phyloP scores from a whole-genome alignment of 1,140 invertebrate species.

The Halesus radiatus region DNA sequence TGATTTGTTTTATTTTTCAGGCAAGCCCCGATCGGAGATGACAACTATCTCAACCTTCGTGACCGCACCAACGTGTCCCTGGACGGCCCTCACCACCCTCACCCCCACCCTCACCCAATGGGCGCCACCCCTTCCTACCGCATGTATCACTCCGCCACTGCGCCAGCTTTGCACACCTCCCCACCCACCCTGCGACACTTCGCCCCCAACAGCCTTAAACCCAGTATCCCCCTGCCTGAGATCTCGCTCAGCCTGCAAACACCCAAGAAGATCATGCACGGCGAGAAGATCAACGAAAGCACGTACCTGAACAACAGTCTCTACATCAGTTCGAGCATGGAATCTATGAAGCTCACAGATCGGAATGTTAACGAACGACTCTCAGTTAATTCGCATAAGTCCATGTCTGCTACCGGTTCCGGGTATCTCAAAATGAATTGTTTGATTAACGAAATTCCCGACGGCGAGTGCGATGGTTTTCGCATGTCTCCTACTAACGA shows the following conservation, averaged over 20 bases:
- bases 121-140: not conserved
- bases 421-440: constrained; percentile 68
- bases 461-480: constrained; percentile 45
- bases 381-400: constrained; percentile 64
- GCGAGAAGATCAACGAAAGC: constrained; percentile 1
- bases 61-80: constrained; percentile 46
- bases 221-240: not conserved
- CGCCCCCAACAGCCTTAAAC: not conserved
- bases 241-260: not conserved
- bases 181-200: constrained; percentile 36
- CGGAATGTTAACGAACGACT: constrained; percentile 63
- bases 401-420: constrained; percentile 62
- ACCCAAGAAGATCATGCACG: constrained; percentile 1
- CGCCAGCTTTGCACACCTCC: constrained; percentile 55
- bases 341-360: constrained; percentile 62
- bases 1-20: constrained; percentile 65
- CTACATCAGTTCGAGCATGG: constrained; percentile 64
- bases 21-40: constrained; percentile 89
- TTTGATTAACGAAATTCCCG: constrained; percentile 57
- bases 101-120: not conserved
- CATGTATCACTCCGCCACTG: constrained; percentile 57
- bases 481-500: constrained; percentile 45
- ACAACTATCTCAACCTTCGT: constrained; percentile 81
- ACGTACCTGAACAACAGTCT: constrained; percentile 48
- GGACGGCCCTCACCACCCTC: not conserved